Percentiles rank a stretch among this genome's conserved stretches.
Conservation (phyloP, 2,113 vertebrate species). For the Paedocypris sp. region DNA sequence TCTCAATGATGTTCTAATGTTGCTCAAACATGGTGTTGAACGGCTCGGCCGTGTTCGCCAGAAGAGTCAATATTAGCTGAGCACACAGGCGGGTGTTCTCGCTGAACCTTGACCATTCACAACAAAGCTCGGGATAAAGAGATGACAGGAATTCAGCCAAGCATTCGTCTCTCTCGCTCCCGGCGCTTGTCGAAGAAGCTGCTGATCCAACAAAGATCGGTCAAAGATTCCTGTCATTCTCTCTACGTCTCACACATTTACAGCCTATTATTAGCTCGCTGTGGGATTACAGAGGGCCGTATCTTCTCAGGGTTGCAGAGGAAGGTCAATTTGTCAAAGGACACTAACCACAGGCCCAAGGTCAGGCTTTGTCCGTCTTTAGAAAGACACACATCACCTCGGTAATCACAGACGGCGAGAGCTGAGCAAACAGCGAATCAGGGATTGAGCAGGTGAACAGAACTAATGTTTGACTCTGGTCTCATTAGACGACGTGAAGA, state of each 20-base stretch:
- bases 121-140: conserved; percentile 49
- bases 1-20: conserved; percentile 73
- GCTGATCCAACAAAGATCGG: not conserved
- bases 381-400: conserved; percentile 22
- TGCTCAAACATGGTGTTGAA: conserved; percentile 72
- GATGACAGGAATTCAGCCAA: conserved; percentile 34
- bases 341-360: conserved; percentile 32
- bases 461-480: conserved; percentile 49
- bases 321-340: conserved; percentile 25
- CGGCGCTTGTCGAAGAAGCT: not conserved
- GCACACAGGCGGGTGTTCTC: conserved; percentile 67
- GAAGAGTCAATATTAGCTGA: conserved; percentile 89
- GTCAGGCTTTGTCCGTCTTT: conserved; percentile 28
- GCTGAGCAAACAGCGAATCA: conserved; percentile 38
- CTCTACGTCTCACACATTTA: conserved; percentile 8
- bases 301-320: conserved; percentile 34
- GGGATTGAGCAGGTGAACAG: conserved; percentile 35
- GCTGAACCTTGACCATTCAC: conserved; percentile 54
- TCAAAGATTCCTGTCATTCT: conserved; percentile 16
- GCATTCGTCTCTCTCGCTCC: conserved; percentile 33
- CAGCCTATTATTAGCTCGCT: conserved; percentile 20
- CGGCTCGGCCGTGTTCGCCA: conserved; percentile 70
- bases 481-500: conserved; percentile 45
- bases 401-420: conserved; percentile 33
- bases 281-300: conserved; percentile 33